A percentile compares a stretch with the other conserved stretches of the same genome.
These are phyloP conservation scores for Typhlichthys subterraneus DNA, from an alignment of 2,797 vertebrate genomes.

Conservation along the genomic window DNA sequence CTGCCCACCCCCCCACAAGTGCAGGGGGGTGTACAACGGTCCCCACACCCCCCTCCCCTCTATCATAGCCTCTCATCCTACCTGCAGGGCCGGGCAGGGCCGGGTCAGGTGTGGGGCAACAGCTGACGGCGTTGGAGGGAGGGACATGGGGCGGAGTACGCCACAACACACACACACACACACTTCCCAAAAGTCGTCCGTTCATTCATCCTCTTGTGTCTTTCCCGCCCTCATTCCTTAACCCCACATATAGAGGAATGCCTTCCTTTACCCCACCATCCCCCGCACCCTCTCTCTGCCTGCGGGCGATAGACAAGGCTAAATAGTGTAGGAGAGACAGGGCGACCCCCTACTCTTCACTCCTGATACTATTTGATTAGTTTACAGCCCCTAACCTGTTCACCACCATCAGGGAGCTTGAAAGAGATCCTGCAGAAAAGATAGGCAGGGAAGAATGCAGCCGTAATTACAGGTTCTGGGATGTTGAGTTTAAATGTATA, in stretches of 20 bases:
- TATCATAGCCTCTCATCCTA: constrained; percentile 9
- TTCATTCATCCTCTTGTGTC: constrained; percentile 42
- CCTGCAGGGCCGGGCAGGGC: constrained; percentile 54
- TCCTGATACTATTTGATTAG: constrained; percentile 35
- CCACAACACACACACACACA: constrained; percentile 42
- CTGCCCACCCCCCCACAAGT: constrained; percentile 45
- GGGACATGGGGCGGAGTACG: constrained; percentile 43
- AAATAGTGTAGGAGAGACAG: constrained; percentile 20
- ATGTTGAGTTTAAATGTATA: constrained; percentile 18
- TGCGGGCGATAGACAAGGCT: constrained; percentile 29
- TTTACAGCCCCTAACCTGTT: constrained; percentile 43
- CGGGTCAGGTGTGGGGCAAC: constrained; percentile 74
- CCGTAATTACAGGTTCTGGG: constrained; percentile 44
- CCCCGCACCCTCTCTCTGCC: constrained; percentile 38
- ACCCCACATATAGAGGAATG: constrained; percentile 54
- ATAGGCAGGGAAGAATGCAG: constrained; percentile 40
- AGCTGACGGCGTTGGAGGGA: constrained; percentile 44
- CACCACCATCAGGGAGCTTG: constrained; percentile 28
- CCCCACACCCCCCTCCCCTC: constrained; percentile 11
- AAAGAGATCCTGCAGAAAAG: constrained; percentile 41
- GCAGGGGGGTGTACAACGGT: constrained; percentile 56
- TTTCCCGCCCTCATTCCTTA: constrained; percentile 43
- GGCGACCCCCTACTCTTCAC: constrained; percentile 36
- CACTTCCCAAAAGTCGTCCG: constrained; percentile 33
- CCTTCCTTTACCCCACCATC: constrained; percentile 38